A percentile compares a stretch with the other conserved stretches of the same genome.
These are phyloP conservation scores for Pelvicachromis taeniatus DNA, from an alignment of 2,113 vertebrate genomes.

Conservation along the genomic window DNA sequence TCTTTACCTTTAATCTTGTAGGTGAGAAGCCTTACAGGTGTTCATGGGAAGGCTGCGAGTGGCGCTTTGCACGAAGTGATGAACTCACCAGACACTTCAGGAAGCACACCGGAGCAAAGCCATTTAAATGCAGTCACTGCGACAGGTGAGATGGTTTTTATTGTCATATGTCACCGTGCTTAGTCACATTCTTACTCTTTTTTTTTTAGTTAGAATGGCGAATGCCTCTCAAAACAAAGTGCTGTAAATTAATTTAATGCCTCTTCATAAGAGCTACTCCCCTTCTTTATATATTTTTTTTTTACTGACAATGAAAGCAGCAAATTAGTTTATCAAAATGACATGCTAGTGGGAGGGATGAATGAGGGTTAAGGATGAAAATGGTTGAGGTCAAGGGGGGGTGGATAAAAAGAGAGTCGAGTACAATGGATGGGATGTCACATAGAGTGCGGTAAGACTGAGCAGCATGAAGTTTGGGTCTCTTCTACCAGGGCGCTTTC, in stretches of 20 bases:
- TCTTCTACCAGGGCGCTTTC: background rate
- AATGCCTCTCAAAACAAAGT: background rate
- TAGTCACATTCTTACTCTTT: fast-evolving
- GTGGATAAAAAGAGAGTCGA: background rate
- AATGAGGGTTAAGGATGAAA: background rate
- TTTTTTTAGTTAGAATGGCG: background rate
- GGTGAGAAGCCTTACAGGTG: conserved; percentile 99
- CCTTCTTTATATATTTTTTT: background rate
- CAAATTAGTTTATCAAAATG: background rate
- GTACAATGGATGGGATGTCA: background rate
- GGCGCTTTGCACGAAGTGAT: conserved; percentile 97
- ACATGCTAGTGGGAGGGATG: background rate
- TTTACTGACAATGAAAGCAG: background rate
- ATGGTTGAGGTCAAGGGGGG: background rate
- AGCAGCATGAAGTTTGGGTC: background rate
- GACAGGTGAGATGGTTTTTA: conserved; percentile 80
- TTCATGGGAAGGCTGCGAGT: conserved; percentile 97
- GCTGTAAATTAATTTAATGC: background rate
- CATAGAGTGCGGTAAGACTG: background rate
- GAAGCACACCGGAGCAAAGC: conserved; percentile 98
- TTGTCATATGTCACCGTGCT: background rate
- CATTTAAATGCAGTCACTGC: conserved; percentile 98
- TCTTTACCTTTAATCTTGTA: conserved; percentile 34
- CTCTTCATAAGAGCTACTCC: background rate
- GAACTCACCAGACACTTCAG: conserved; percentile 98